These are phyloP conservation scores for Laupala kohalensis DNA, from an alignment of 1,140 invertebrate genomes.

Conservation along the genomic window DNA sequence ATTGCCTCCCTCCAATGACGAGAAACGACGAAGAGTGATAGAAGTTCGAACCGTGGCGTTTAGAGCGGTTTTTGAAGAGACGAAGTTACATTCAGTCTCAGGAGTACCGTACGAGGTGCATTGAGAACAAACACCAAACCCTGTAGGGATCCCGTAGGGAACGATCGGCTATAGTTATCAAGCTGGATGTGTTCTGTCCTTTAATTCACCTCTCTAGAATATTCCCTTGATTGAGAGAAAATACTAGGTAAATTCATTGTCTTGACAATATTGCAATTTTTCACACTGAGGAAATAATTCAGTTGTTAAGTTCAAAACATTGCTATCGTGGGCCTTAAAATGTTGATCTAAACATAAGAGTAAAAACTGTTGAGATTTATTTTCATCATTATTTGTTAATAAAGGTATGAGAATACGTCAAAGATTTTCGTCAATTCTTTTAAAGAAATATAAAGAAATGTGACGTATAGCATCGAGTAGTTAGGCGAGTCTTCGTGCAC, in stretches of 20 bases:
- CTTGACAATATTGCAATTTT: slow-evolving; percentile 14
- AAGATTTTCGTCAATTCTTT: slow-evolving; percentile 5
- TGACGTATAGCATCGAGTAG: background rate
- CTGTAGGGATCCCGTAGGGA: background rate
- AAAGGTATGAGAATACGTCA: background rate
- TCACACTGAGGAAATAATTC: slow-evolving; percentile 20
- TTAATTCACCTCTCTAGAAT: background rate
- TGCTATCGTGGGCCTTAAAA: slow-evolving; percentile 35
- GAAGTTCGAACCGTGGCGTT: background rate
- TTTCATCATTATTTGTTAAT: slow-evolving; percentile 19
- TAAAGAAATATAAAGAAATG: background rate
- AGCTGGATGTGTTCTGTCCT: background rate
- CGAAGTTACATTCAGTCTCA: background rate
- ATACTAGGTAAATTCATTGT: slow-evolving; percentile 1
- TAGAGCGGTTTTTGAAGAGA: background rate
- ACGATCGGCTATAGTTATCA: background rate
- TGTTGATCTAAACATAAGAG: slow-evolving; percentile 26
- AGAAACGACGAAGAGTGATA: background rate
- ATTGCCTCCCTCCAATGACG: background rate
- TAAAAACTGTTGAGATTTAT: slow-evolving; percentile 28
- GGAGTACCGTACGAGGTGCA: background rate
- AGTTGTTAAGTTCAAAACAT: slow-evolving; percentile 31
- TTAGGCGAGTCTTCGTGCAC: background rate
- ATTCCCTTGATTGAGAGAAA: background rate
- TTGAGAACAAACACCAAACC: background rate